Evolutionary conservation across 2,797 vertebrate species (phyloP), one percentile per base, ranked within the genome.

Genomic region (Scleropages formosus): DNA sequence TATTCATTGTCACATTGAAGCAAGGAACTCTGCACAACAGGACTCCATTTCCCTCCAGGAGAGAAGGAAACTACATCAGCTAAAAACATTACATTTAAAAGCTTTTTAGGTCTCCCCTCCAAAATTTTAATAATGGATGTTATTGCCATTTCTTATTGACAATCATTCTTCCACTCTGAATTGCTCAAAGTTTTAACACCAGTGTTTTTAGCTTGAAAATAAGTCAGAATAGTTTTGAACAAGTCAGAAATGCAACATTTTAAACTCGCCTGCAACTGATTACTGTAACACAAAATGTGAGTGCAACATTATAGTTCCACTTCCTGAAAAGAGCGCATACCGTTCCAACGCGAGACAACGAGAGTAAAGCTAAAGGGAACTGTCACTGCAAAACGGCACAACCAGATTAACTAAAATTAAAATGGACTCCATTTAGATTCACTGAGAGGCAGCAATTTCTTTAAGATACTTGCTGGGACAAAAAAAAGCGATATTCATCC

Each of bases 371-470:
- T 67, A 12, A 56, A 56, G 53, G 53, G 9, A 12, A 13, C 3
- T n/a, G 8, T 18, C 27, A 51, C 11, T 4, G 18, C 12, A n/a
- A 46, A 60, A 44, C 12, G 31, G 78, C 49, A 73, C 1, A 65
- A 79, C 51, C 64, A 70, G 69, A 72, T 78, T 81, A 77, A 82
- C 84, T 80, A 84, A 85, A 81, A 85, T 83, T 84, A 80, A 75
- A 20, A 60, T 4, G 31, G 47, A 22, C 65, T 62, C 11, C 61
- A 69, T 71, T 69, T 81, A 39, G 44, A 79, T 71, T 66, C 16
- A 24, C 31, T 51, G 16, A 46, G 8, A 69, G 61, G 49, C 72
- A 69, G 39, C 53, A 51, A 59, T 60, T 39, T 73, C 67, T 59
- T n/a, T 59, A 59, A 59, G n/a, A 53, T 49, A 27, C 16, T 16